Evolutionary conservation across 2,888 invertebrate species (phyloP).

Genomic region (Linnaemya tessellans): DNA sequence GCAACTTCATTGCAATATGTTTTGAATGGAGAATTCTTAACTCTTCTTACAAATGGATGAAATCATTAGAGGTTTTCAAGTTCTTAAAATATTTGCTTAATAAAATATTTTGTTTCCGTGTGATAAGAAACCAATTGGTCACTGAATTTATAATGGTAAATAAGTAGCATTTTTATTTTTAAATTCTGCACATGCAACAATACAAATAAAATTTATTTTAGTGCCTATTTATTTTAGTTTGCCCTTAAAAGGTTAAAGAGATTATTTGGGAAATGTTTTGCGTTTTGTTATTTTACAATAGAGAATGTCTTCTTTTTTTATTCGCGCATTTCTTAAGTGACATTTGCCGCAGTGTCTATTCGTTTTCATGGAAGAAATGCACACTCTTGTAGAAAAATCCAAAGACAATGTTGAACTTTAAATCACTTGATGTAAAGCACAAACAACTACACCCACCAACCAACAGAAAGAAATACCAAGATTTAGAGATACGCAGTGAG

Average conservation of each 20-base stretch:
- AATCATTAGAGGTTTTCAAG: no score
- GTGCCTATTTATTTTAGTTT: no score
- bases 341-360: constrained; percentile 71
- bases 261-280: constrained; percentile 7
- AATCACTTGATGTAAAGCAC: constrained; percentile 53
- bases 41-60: no score
- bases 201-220: no score
- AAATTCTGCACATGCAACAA: no score
- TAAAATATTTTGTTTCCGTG: no score
- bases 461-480: constrained; percentile 13
- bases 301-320: constrained; percentile 49
- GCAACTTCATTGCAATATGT: no score
- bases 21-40: no score
- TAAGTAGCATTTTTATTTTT: no score
- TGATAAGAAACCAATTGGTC: no score
- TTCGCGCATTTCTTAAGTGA: constrained; percentile 62
- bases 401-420: constrained; percentile 51
- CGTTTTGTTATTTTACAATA: background rate
- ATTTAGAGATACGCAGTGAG: constrained; percentile 25
- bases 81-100: no score
- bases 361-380: constrained; percentile 36
- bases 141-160: no score
- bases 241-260: constrained; percentile 28
- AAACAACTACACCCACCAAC: constrained; percentile 19
- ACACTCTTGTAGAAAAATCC: constrained; percentile 26